Conservation (phyloP, 2,797 vertebrate genomes). For the Lacerta viridis region DNA sequence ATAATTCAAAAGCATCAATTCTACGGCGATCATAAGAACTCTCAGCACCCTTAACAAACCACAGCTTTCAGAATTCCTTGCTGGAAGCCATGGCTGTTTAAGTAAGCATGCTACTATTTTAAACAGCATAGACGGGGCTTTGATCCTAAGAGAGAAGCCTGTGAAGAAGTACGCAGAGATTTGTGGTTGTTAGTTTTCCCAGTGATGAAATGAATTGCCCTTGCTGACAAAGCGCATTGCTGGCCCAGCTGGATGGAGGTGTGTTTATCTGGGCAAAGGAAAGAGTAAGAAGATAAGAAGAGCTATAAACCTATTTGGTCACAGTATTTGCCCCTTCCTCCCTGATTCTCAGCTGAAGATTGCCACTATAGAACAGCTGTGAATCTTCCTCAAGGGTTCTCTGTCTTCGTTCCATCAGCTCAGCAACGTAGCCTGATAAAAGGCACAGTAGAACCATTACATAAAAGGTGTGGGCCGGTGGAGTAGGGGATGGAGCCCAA, state of each 20-base stretch:
- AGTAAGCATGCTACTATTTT: too few relatives aligned
- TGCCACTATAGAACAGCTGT: neutral
- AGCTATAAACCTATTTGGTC: conserved; percentile 4
- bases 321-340: neutral
- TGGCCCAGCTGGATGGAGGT: neutral
- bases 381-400: neutral
- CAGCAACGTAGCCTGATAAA: conserved; percentile 62
- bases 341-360: neutral
- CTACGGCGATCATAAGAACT: too few relatives aligned
- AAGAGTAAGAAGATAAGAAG: neutral
- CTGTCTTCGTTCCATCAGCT: conserved; percentile 50
- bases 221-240: neutral
- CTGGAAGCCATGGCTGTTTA: too few relatives aligned
- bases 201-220: neutral
- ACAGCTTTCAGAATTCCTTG: too few relatives aligned
- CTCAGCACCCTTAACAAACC: too few relatives aligned
- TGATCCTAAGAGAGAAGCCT: neutral
- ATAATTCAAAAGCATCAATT: too few relatives aligned
- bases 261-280: neutral
- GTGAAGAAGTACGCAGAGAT: neutral
- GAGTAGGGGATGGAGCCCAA: neutral
- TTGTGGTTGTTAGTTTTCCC: neutral
- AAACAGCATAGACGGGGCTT: too few relatives aligned
- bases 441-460: neutral
- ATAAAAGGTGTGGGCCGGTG: conserved; percentile 5